phyloP scores from a whole-genome alignment of 2,797 vertebrate species.

The Astyanax mexicanus region DNA sequence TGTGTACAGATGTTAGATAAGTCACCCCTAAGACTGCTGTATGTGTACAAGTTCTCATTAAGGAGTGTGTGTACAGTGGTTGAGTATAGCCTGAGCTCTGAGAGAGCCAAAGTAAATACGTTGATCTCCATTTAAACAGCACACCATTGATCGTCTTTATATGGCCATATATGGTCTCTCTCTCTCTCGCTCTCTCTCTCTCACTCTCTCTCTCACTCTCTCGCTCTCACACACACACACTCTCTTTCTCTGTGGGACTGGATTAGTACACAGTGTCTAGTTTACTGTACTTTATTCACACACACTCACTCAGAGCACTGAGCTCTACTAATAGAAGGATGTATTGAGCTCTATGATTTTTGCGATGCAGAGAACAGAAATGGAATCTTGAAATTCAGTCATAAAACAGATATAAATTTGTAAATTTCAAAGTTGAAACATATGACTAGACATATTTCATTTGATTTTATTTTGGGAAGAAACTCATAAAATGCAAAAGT shows the following conservation, averaged over 20 bases:
- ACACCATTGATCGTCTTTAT: slow-evolving; percentile 75
- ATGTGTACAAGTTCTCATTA: slow-evolving; percentile 29
- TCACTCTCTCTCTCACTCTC: slow-evolving; percentile 69
- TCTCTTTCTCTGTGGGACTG: slow-evolving; percentile 69
- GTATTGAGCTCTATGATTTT: no score
- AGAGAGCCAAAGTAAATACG: slow-evolving; percentile 74
- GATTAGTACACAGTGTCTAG: slow-evolving; percentile 78
- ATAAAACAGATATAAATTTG: no score
- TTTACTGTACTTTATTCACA: slow-evolving; percentile 51
- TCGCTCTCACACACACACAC: not conserved
- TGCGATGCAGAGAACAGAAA: not conserved
- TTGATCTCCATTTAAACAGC: slow-evolving; percentile 78
- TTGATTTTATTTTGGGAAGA: no score
- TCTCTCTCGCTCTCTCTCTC: slow-evolving; percentile 33
- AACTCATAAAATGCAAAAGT: no score
- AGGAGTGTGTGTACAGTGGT: slow-evolving; percentile 37
- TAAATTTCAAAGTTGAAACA: no score
- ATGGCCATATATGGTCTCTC: slow-evolving; percentile 76
- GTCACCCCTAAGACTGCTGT: slow-evolving; percentile 4
- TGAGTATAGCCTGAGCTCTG: slow-evolving; percentile 31
- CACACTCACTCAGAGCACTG: not conserved
- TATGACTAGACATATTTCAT: no score
- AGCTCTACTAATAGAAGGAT: not conserved
- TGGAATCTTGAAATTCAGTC: no score
- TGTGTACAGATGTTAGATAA: no score